phyloP scores from a whole-genome alignment of 53 echinoderm and acorn worm species.

The Actinopyga echinites region DNA sequence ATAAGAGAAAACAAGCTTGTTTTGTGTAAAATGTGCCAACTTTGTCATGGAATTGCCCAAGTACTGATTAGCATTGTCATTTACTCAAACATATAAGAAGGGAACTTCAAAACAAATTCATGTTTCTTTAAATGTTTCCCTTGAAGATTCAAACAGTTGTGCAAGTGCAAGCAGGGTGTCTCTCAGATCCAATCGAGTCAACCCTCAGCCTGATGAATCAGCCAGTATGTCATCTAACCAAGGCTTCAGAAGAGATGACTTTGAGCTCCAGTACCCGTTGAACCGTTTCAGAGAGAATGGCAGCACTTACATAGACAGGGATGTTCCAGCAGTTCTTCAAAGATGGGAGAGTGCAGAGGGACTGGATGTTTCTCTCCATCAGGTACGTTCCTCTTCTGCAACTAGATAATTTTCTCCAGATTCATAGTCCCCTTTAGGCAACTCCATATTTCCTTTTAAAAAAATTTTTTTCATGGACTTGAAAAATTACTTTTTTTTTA shows the following conservation, averaged over 20 bases:
- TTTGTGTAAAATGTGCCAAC: no score
- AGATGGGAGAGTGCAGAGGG: slow-evolving; percentile 83
- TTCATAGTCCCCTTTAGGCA: no score
- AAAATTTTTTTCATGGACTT: no score
- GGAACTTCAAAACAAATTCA: no score
- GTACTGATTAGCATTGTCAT: no score
- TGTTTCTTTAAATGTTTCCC: no score
- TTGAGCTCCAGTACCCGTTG: slow-evolving; percentile 26
- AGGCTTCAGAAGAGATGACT: not conserved
- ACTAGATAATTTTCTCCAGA: not conserved
- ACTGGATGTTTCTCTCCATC: slow-evolving; percentile 77
- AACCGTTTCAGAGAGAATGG: slow-evolving; percentile 15
- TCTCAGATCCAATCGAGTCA: slow-evolving; percentile 33
- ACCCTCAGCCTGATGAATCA: slow-evolving; percentile 42
- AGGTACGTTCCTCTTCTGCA: slow-evolving; percentile 50
- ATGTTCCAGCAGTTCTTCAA: slow-evolving; percentile 38
- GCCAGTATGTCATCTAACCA: slow-evolving; percentile 50
- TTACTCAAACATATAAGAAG: no score
- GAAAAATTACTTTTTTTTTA: no score
- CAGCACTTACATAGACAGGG: slow-evolving; percentile 25
- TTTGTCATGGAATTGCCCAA: no score
- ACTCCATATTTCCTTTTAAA: no score
- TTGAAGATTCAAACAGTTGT: not conserved
- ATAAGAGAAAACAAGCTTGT: no score
- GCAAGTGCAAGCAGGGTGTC: slow-evolving; percentile 25